These are phyloP conservation scores for Coleophora deauratella DNA, from an alignment of 2,888 invertebrate genomes.

Conservation along the genomic window DNA sequence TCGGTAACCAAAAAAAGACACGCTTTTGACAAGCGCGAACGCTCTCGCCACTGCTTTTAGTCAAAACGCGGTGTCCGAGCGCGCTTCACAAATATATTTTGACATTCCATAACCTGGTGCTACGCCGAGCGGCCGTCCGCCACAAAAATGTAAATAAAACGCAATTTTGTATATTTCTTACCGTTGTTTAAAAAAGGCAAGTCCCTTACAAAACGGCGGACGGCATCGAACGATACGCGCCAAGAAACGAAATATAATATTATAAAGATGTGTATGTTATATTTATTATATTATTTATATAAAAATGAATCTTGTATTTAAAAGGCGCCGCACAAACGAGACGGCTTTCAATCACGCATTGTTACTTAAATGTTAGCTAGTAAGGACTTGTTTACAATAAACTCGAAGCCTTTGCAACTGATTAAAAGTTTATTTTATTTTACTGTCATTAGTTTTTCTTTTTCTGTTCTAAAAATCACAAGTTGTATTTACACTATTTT, in stretches of 20 bases:
- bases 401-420: conserved; percentile 69
- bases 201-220: conserved; percentile 19
- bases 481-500: conserved; percentile 17
- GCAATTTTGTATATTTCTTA: conserved; percentile 62
- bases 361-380: conserved; percentile 66
- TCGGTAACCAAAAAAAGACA: conserved; percentile 9
- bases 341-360: conserved; percentile 55
- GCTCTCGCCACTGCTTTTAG: conserved; percentile 29
- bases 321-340: conserved; percentile 38
- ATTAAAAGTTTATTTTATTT: conserved; percentile 37
- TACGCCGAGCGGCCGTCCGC: conserved; percentile 14
- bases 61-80: conserved; percentile 30
- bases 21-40: conserved; percentile 18
- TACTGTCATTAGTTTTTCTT: conserved; percentile 35
- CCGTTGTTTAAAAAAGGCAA: conserved; percentile 27
- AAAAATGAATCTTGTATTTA: conserved; percentile 26
- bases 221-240: conserved; percentile 21
- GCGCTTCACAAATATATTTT: conserved; percentile 13
- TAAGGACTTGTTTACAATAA: conserved; percentile 63
- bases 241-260: conserved; percentile 23
- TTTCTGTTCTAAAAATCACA: neutral
- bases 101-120: conserved; percentile 29
- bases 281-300: conserved; percentile 35
- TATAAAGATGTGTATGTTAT: conserved; percentile 25
- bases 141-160: conserved; percentile 28